Conservation (phyloP, 2,797 vertebrate species). For the Enteromius argenteus region DNA sequence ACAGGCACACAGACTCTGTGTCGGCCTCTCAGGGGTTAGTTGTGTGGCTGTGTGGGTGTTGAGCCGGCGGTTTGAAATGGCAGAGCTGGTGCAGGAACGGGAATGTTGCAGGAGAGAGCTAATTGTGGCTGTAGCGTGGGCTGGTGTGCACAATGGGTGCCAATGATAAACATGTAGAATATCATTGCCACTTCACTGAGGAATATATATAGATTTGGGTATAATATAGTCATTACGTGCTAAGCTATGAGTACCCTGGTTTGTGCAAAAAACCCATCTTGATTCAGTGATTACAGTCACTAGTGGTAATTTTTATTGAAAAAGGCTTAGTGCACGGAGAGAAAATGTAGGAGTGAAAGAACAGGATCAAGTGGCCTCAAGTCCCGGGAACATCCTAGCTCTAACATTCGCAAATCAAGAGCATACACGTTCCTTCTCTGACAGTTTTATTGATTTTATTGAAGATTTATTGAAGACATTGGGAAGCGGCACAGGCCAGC, state of each 20-base stretch:
- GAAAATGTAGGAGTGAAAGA: neutral
- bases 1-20: constrained; percentile 35
- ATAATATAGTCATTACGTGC: neutral
- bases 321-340: neutral
- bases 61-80: constrained; percentile 52
- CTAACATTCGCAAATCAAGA: neutral
- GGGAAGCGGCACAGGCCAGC: neutral
- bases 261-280: neutral
- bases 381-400: neutral
- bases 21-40: constrained; percentile 53
- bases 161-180: constrained; percentile 50
- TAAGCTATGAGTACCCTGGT: neutral
- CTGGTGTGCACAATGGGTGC: constrained; percentile 42
- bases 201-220: constrained; percentile 2
- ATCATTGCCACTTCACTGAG: constrained; percentile 10
- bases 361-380: neutral
- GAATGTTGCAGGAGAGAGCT: constrained; percentile 52
- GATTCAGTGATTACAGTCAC: neutral
- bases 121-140: constrained; percentile 57
- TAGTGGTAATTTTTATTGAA: neutral
- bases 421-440: neutral
- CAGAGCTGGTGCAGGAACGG: constrained; percentile 32
- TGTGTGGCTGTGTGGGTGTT: constrained; percentile 58
- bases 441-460: neutral
- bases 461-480: neutral